These are phyloP conservation scores for Willowsia nigromaculata DNA, from an alignment of 2,888 invertebrate genomes.

Conservation along the genomic window DNA sequence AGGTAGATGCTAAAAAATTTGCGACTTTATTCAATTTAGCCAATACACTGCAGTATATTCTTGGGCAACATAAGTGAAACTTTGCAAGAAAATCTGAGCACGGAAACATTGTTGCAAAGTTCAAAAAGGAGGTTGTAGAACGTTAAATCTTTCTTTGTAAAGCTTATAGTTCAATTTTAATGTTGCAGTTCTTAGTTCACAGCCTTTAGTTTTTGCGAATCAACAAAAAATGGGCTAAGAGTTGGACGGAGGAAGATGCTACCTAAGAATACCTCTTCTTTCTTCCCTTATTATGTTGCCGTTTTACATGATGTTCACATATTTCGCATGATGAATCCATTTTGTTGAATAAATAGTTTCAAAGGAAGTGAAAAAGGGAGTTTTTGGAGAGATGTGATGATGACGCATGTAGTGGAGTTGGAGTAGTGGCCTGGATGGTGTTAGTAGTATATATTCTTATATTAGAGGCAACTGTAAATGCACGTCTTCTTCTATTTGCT, in stretches of 20 bases:
- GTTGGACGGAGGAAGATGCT: neutral
- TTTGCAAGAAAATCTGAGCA: too few species aligned
- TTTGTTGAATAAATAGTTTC: constrained; percentile 15
- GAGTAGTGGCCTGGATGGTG: neutral
- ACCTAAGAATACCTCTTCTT: neutral
- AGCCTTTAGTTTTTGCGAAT: too few species aligned
- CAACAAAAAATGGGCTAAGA: neutral
- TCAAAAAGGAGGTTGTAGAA: too few species aligned
- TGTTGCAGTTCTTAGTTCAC: too few species aligned
- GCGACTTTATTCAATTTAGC: too few species aligned
- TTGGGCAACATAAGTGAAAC: too few species aligned
- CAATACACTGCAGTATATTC: too few species aligned
- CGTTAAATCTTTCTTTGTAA: too few species aligned
- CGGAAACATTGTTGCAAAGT: too few species aligned
- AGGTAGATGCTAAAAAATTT: too few species aligned
- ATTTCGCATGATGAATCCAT: constrained; percentile 26
- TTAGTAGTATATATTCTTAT: neutral
- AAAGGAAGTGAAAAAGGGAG: neutral
- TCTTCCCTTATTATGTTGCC: neutral
- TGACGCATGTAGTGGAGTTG: constrained; percentile 6
- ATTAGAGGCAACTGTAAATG: too few species aligned
- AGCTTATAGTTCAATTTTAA: too few species aligned
- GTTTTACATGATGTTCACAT: constrained; percentile 2
- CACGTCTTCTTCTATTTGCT: neutral
- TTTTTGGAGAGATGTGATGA: constrained; percentile 9